Evolutionary conservation across 2,888 invertebrate species (phyloP).

Genomic region (Rosalia funebris): DNA sequence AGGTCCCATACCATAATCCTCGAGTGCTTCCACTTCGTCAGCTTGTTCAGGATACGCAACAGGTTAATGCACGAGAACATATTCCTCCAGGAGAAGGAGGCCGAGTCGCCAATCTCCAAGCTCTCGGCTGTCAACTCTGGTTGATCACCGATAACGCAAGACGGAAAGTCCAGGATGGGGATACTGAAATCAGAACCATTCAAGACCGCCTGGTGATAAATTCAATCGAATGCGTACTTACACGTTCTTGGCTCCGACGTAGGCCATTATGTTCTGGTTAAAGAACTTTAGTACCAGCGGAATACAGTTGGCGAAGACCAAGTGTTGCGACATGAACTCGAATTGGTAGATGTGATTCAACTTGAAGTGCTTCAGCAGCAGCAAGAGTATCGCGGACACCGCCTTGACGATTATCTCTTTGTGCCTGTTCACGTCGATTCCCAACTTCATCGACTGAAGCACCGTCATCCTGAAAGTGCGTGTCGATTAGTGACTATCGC

Average conservation of each 20-base stretch:
- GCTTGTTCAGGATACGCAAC: conserved; percentile 93
- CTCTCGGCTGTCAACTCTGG: conserved; percentile 93
- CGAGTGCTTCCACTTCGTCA: conserved; percentile 99
- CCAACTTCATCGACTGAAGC: conserved; percentile 92
- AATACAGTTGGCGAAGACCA: conserved; percentile 99
- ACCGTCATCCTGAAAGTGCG: conserved; percentile 84
- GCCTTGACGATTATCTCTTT: conserved; percentile 99
- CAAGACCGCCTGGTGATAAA: too few species aligned
- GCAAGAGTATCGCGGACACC: conserved; percentile 88
- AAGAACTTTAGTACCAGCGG: conserved; percentile 98
- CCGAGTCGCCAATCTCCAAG: conserved; percentile 84
- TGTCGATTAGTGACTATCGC: too few species aligned
- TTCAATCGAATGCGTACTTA: conserved; percentile 64
- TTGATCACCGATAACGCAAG: conserved; percentile 95
- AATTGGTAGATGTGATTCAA: conserved; percentile 98
- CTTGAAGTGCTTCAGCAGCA: conserved; percentile 96
- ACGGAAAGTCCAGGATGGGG: conserved; percentile 93
- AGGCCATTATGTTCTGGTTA: conserved; percentile 96
- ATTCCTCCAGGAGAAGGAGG: conserved; percentile 96
- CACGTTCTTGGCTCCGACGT: conserved; percentile 93
- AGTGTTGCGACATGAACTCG: conserved; percentile 98
- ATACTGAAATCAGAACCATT: conserved; percentile 68
- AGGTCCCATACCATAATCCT: conserved; percentile 92
- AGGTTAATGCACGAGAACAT: conserved; percentile 98
- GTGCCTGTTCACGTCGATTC: conserved; percentile 97